Base-by-base conservation (phyloP, 2,797 vertebrate species). In the Potorous gilbertii region DNA sequence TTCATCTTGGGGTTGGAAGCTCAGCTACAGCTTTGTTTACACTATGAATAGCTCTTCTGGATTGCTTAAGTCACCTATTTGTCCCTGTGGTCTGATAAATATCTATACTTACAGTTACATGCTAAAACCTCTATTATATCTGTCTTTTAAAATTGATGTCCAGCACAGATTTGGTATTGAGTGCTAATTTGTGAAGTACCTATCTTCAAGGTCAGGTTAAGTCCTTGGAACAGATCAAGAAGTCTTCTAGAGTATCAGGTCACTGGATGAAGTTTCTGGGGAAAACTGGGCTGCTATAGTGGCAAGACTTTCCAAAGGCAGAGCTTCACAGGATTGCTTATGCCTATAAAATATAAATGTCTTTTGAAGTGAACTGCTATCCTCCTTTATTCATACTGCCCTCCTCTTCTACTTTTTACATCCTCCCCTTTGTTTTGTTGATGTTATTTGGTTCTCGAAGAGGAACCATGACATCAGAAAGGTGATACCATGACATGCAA, bases 161-260 rank as follows among this genome's bases (percentile, higher is more conserved):
- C 94, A 93, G 95, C 1, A 8, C 74, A 95, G 59, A 95, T 96
- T 95, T 81, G 21, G 56, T 59, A 34, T 34, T 93, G 27, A 8
- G 8, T 95, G 9, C 29, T 91, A n/a, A 81, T 81, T 74, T 46
- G 18, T 81, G 74, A 81, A 21, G 24, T 31, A 10, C 50, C 96
- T 40, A 31, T 94, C 93, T 54, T 95, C 90, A 94, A 81, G 55
- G 92, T 93, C 66, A 28, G 40, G 8, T 54, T 96, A 89, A 91
- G 90, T 94, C 14, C 95, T 96, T 95, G n/a, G 29, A 89, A 94
- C 93, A 93, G 81, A 9, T 52, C 93, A 95, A 92, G 90, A 96
- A 94, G 50, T 8, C 9, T 81, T 81, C n/a, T 18, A 40, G 74
- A 81, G 40, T 81, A 5, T 81, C 40, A 81, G 12, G 21, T 8